Evolutionary conservation across 1,140 invertebrate genomes (phyloP).

Genomic region (Bactericera cockerelli): DNA sequence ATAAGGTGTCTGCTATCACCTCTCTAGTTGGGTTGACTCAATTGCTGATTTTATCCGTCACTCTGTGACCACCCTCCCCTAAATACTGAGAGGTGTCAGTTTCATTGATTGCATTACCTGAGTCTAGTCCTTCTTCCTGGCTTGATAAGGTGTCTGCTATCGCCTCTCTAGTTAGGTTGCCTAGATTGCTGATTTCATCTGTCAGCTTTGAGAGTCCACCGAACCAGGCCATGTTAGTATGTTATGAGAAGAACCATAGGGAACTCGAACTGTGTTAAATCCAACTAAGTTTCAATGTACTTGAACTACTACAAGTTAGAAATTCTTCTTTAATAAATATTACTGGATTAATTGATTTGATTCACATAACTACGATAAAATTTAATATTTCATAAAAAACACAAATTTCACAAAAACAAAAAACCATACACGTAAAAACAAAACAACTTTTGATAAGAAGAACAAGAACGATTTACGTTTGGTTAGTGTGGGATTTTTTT

Average conservation of each 20-base stretch:
- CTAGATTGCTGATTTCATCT: neutral
- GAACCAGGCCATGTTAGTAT: neutral
- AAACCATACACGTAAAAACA: conserved; percentile 8
- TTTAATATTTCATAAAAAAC: too few species aligned
- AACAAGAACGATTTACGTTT: neutral
- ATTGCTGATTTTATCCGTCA: conserved; percentile 4
- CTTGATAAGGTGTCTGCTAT: neutral
- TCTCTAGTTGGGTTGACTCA: neutral
- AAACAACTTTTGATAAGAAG: neutral
- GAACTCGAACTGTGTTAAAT: too few species aligned
- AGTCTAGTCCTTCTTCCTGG: neutral
- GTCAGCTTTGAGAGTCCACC: conserved; percentile 1
- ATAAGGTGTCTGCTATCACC: neutral
- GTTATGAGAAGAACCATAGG: too few species aligned
- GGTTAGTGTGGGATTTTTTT: too few species aligned
- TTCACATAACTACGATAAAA: too few species aligned
- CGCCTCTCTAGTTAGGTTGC: neutral
- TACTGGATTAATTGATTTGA: too few species aligned
- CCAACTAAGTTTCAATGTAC: too few species aligned
- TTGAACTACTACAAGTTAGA: too few species aligned
- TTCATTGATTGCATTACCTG: too few species aligned
- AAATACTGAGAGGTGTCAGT: too few species aligned
- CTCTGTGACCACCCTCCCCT: too few species aligned
- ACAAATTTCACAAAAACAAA: neutral
- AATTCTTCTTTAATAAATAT: too few species aligned